Percentiles rank a stretch among this genome's conserved stretches.
Evolutionary conservation across 2,888 invertebrate genomes (phyloP).

Genomic region (Ophion ventricosus): DNA sequence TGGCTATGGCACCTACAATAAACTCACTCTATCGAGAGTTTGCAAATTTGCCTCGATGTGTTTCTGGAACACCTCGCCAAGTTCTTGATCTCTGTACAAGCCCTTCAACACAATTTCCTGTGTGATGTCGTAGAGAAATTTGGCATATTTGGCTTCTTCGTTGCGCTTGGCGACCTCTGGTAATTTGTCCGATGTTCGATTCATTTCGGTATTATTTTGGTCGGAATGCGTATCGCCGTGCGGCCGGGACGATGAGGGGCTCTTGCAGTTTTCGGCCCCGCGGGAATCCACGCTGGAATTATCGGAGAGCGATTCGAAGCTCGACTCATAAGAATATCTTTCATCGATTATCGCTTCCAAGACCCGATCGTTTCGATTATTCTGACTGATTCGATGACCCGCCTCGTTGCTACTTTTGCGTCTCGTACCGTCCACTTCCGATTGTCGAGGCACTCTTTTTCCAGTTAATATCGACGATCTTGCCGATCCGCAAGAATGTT

Average conservation of each 20-base stretch:
- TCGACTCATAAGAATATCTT: constrained; percentile 59
- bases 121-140: constrained; percentile 84
- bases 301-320: constrained; percentile 66
- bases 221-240: not conserved
- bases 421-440: constrained; percentile 17
- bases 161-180: constrained; percentile 44
- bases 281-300: constrained; percentile 53
- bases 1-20: not conserved
- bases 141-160: constrained; percentile 80
- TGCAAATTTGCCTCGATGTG: constrained; percentile 84
- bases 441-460: constrained; percentile 3
- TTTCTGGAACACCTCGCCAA: constrained; percentile 84
- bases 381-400: not conserved
- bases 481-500: not conserved
- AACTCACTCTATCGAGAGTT: constrained; percentile 82
- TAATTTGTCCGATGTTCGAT: constrained; percentile 1
- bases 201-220: not conserved
- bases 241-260: not conserved
- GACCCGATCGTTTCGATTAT: not conserved
- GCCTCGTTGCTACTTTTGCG: constrained; percentile 6
- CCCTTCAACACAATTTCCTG: constrained; percentile 85
- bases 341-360: constrained; percentile 12
- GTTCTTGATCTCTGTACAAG: constrained; percentile 84
- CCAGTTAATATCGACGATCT: constrained; percentile 9
- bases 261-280: constrained; percentile 25